Percentiles rank a stretch among this genome's conserved stretches.
These are phyloP conservation scores for Galago senegalensis DNA, from an alignment of 2,797 vertebrate genomes.

Conservation along the genomic window DNA sequence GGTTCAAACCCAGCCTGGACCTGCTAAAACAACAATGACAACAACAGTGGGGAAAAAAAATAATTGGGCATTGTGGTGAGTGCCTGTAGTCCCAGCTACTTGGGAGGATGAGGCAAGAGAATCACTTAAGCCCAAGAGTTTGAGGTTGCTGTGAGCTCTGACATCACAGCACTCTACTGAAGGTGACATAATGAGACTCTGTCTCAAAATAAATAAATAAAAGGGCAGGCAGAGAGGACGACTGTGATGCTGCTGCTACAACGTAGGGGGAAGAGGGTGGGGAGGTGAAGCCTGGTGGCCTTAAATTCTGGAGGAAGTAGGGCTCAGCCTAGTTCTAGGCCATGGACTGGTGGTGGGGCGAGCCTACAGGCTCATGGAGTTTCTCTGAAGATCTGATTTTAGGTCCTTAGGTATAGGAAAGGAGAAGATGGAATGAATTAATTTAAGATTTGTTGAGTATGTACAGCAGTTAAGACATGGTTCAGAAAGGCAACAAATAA, in stretches of 20 bases:
- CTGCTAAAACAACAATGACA: too few species aligned
- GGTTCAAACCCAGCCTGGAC: too few species aligned
- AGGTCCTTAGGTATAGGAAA: neutral
- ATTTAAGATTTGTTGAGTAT: neutral
- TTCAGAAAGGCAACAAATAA: neutral
- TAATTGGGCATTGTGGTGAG: too few species aligned
- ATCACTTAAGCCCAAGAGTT: too few species aligned
- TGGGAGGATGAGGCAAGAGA: too few species aligned
- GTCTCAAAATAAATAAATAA: too few species aligned
- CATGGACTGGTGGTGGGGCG: neutral
- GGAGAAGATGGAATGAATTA: neutral
- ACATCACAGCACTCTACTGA: too few species aligned
- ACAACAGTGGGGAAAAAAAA: too few species aligned
- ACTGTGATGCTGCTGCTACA: neutral
- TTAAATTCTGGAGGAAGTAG: neutral
- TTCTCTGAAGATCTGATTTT: neutral
- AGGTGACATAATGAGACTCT: too few species aligned
- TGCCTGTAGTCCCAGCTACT: too few species aligned
- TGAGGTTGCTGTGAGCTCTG: too few species aligned
- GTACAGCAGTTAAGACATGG: neutral
- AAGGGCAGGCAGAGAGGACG: neutral
- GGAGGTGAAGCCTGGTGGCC: neutral
- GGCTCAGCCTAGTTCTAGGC: neutral
- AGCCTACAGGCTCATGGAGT: neutral
- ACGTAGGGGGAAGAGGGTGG: neutral